phyloP scores from a whole-genome alignment of 2,888 invertebrate species.

The Nomada ruficornis region DNA sequence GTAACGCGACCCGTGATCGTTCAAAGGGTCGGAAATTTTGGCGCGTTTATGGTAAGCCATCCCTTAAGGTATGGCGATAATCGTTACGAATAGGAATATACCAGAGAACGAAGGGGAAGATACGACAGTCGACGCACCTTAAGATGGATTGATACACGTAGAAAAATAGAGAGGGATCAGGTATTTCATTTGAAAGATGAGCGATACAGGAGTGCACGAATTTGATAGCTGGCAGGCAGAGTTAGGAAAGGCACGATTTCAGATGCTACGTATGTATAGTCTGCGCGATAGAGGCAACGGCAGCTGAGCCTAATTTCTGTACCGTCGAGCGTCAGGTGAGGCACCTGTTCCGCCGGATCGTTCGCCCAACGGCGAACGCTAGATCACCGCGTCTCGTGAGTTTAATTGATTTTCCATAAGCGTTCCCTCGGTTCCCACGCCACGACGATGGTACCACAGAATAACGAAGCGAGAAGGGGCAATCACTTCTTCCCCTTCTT shows the following conservation, averaged over 20 bases:
- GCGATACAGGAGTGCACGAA: conserved; percentile 62
- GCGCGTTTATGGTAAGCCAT: conserved; percentile 4
- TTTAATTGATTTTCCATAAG: too few relatives aligned
- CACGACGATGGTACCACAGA: conserved; percentile 77
- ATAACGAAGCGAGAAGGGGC: conserved; percentile 78
- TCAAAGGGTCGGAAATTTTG: neutral
- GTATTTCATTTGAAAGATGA: conserved; percentile 40
- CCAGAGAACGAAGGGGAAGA: conserved; percentile 4
- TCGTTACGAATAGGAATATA: neutral
- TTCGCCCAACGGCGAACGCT: conserved; percentile 17
- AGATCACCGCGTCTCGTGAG: neutral
- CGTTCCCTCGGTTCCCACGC: neutral
- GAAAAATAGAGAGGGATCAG: conserved; percentile 67
- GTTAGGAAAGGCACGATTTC: conserved; percentile 80
- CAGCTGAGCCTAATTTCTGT: conserved; percentile 47
- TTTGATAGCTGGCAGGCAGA: conserved; percentile 71
- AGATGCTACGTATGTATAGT: conserved; percentile 73
- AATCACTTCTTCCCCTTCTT: conserved; percentile 6
- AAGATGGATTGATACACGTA: conserved; percentile 46
- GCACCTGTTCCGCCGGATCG: conserved; percentile 63
- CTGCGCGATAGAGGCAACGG: conserved; percentile 43
- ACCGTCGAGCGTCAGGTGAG: conserved; percentile 71
- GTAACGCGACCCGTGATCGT: neutral
- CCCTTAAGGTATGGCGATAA: neutral
- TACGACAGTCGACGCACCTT: conserved; percentile 24